Percentiles rank a stretch among this genome's conserved stretches.
Evolutionary conservation across 2,113 vertebrate genomes (phyloP).

Genomic region (Rhizomys pruinosus): DNA sequence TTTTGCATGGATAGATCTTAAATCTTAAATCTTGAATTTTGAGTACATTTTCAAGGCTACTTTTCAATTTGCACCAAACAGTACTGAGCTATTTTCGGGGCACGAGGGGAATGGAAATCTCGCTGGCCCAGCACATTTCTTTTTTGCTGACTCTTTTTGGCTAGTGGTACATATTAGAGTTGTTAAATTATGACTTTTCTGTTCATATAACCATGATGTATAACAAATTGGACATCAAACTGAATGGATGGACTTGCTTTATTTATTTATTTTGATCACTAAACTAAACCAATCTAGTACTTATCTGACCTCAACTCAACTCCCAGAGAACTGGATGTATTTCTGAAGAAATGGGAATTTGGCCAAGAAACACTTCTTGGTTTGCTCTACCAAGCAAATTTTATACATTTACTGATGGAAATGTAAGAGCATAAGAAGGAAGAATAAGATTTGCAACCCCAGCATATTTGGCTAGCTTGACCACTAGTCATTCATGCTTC

Average conservation of each 20-base stretch:
- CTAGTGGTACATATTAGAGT: slow-evolving; percentile 58
- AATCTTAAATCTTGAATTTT: slow-evolving; percentile 48
- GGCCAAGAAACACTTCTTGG: background rate
- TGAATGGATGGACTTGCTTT: slow-evolving; percentile 41
- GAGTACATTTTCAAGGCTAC: slow-evolving; percentile 2
- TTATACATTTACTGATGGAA: slow-evolving; percentile 70
- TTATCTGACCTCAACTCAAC: slow-evolving; percentile 60
- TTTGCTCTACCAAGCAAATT: slow-evolving; percentile 71
- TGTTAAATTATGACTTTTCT: slow-evolving; percentile 73
- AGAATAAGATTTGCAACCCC: slow-evolving; percentile 58
- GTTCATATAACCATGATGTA: slow-evolving; percentile 74
- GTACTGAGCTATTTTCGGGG: slow-evolving; percentile 63
- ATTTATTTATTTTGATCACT: slow-evolving; percentile 61
- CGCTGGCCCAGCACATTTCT: slow-evolving; percentile 55
- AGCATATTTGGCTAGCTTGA: slow-evolving; percentile 56
- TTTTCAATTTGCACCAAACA: slow-evolving; percentile 60
- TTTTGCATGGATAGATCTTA: slow-evolving; percentile 27
- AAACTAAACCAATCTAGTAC: slow-evolving; percentile 55
- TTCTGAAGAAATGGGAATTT: slow-evolving; percentile 63
- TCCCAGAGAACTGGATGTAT: slow-evolving; percentile 27
- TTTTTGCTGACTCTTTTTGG: slow-evolving; percentile 76
- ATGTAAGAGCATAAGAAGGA: slow-evolving; percentile 67
- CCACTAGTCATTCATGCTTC: slow-evolving; percentile 56
- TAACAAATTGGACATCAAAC: slow-evolving; percentile 72
- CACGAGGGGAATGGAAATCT: slow-evolving; percentile 57